These are phyloP conservation scores for Tragelaphus buxtoni DNA, from an alignment of 2,113 vertebrate genomes.

Conservation along the genomic window DNA sequence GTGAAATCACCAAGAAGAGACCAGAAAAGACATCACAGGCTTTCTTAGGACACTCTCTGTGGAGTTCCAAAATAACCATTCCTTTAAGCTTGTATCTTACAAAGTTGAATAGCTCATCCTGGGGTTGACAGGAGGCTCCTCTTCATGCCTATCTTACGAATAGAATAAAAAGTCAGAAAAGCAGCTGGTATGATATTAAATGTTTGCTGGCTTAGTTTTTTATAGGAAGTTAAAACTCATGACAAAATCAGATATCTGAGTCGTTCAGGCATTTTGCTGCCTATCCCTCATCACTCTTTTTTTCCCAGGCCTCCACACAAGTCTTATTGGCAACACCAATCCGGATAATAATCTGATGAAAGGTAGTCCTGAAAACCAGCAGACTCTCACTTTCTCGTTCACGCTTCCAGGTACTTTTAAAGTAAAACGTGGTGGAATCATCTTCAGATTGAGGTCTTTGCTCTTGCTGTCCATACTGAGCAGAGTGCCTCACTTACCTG, in stretches of 20 bases:
- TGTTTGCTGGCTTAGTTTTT: background rate
- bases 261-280: background rate
- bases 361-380: background rate
- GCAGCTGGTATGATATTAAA: background rate
- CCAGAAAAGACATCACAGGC: rapidly evolving
- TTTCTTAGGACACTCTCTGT: background rate
- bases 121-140: background rate
- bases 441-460: no score
- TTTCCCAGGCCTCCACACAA: no score
- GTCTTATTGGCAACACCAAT: rapidly evolving
- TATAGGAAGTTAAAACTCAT: background rate
- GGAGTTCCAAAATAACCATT: background rate
- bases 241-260: background rate
- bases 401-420: background rate
- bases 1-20: background rate
- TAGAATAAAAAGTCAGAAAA: background rate
- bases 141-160: background rate
- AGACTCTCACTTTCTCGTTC: background rate
- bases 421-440: background rate
- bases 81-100: background rate
- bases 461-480: no score
- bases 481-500: rapidly evolving
- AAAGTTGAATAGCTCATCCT: background rate
- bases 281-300: background rate
- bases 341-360: no score